Evolutionary conservation across 2,797 vertebrate genomes (phyloP).

Genomic region (Lates japonicus): DNA sequence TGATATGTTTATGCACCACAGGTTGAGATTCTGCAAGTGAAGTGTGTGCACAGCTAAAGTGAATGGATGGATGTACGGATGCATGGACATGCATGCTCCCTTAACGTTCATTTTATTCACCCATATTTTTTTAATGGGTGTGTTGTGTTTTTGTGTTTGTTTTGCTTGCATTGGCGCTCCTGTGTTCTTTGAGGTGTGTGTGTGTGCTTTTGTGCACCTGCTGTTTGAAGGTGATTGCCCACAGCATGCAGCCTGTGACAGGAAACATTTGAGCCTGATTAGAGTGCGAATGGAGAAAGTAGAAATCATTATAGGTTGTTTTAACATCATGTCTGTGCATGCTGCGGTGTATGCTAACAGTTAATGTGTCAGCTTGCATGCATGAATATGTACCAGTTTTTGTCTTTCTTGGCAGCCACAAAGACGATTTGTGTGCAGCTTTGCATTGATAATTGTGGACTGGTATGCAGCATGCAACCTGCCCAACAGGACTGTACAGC

Average conservation of each 20-base stretch:
- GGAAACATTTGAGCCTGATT: constrained; percentile 32
- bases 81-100: background rate
- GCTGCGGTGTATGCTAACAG: background rate
- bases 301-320: constrained; percentile 17
- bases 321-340: background rate
- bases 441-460: background rate
- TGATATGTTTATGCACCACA: background rate
- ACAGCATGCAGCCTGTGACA: constrained; percentile 6
- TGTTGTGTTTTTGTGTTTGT: background rate
- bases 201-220: constrained; percentile 5
- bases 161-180: background rate
- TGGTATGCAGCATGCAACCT: constrained; percentile 15
- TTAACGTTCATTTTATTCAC: background rate
- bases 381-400: constrained; percentile 13
- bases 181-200: background rate
- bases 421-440: constrained; percentile 10
- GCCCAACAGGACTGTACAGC: background rate
- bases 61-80: no score
- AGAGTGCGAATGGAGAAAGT: constrained; percentile 25
- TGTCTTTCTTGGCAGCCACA: background rate
- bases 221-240: constrained; percentile 44
- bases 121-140: background rate
- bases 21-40: background rate
- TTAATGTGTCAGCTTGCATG: background rate
- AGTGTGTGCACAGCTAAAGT: background rate